Evolutionary conservation across 2,797 vertebrate species (phyloP).

Genomic region (Distichodus sexfasciatus): DNA sequence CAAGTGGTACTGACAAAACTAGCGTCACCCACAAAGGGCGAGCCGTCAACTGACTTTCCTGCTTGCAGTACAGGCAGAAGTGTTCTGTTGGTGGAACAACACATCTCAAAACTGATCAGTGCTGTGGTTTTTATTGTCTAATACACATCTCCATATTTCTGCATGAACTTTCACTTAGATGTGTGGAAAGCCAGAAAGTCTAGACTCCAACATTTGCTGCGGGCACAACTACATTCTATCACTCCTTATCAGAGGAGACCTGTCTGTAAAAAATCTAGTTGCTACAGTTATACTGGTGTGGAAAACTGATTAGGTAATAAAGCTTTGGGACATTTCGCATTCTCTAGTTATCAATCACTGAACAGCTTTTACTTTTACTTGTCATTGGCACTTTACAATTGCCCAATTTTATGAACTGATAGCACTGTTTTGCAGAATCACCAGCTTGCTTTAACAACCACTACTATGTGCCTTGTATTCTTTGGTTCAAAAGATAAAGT

Average conservation of each 20-base stretch:
- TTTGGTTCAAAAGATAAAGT: too few relatives aligned
- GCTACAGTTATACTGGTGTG: neutral
- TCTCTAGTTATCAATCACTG: neutral
- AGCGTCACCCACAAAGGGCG: slow-evolving; percentile 29
- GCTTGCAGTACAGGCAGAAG: neutral
- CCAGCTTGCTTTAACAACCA: neutral
- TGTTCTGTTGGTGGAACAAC: neutral
- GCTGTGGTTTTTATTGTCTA: too few relatives aligned
- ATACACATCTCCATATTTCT: too few relatives aligned
- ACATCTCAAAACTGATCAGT: neutral
- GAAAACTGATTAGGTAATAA: neutral
- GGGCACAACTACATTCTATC: too few relatives aligned
- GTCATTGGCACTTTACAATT: neutral
- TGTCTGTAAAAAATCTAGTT: too few relatives aligned
- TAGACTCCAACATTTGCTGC: too few relatives aligned
- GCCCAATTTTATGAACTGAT: too few relatives aligned
- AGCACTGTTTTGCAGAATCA: neutral
- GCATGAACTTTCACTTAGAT: too few relatives aligned
- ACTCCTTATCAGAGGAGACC: too few relatives aligned
- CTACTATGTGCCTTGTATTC: neutral
- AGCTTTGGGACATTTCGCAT: neutral
- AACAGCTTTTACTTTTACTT: too few relatives aligned
- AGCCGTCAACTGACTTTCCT: slow-evolving; percentile 17
- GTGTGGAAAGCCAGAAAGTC: too few relatives aligned
- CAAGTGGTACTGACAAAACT: slow-evolving; percentile 4